Percentiles rank a stretch among this genome's conserved stretches.
These are phyloP conservation scores for Halocynthia aurantium DNA, from an alignment of 23 tunicate species.

Conservation along the genomic window DNA sequence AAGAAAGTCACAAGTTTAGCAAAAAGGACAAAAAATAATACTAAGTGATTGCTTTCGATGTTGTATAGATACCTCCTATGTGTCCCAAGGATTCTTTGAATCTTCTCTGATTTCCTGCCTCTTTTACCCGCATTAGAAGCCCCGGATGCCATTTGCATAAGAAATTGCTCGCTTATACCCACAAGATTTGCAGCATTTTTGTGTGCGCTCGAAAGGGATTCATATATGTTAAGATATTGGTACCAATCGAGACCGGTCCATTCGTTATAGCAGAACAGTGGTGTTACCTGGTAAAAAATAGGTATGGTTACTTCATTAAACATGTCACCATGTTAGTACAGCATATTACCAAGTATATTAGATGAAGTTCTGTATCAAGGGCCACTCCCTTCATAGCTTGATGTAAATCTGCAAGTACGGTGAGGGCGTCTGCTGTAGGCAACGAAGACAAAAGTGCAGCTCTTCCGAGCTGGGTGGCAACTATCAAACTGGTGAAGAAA, in stretches of 20 bases:
- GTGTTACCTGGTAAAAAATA: conserved; percentile 49
- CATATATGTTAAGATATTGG: conserved; percentile 45
- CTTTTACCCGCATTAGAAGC: conserved; percentile 17
- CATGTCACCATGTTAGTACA: not conserved
- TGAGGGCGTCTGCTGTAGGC: conserved; percentile 63
- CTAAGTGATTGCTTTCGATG: too few species aligned
- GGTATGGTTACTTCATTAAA: not conserved
- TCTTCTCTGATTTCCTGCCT: conserved; percentile 24
- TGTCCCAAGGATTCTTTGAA: conserved; percentile 38
- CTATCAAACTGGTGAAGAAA: not conserved
- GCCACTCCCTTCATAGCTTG: conserved; percentile 75
- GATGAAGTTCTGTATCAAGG: conserved; percentile 89
- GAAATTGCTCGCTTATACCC: conserved; percentile 62
- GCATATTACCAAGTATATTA: conserved; percentile 63
- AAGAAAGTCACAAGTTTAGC: too few species aligned
- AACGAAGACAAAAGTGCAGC: conserved; percentile 87
- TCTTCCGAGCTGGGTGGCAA: conserved; percentile 78
- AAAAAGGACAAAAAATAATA: too few species aligned
- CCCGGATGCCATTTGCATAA: conserved; percentile 55
- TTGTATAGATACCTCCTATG: conserved; percentile 50
- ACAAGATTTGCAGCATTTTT: conserved; percentile 55
- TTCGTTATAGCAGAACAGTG: conserved; percentile 34
- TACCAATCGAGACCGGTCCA: conserved; percentile 62
- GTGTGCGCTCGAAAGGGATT: conserved; percentile 43
- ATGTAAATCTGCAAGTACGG: conserved; percentile 83